Evolutionary conservation across 2,113 vertebrate genomes (phyloP), one percentile per base, ranked within the genome.

Genomic region (Macheiramphus alcinus): DNA sequence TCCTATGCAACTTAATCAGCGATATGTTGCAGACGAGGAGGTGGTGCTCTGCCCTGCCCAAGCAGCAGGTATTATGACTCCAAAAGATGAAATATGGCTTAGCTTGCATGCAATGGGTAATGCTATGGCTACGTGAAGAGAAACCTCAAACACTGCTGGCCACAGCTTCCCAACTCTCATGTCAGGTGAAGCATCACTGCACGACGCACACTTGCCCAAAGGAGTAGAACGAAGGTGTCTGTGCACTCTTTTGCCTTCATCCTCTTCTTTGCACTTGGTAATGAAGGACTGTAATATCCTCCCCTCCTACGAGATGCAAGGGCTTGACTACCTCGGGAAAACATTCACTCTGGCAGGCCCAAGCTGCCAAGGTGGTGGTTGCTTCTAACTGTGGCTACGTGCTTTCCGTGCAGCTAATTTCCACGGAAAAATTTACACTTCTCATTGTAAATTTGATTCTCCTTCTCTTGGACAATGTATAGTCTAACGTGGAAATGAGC

Each of bases 11-110:
- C n/a, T 34, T 56, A 58, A 71, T 88, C 53, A 61, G 43, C 0
- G 25, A 80, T 65, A 32, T 1, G 20, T 52, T 84, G 75, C 86
- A 88, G 87, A 86, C 0, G 2, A 72, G 81, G 63, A 90, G 74
- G 71, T 80, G 86, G 29, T 90, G 79, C 87, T 48, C 70, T 82
- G 84, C 80, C 90, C 78, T 96, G 70, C 95, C 94, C 88, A 75
- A 88, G 72, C 38, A 84, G 52, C 56, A 65, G 55, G 36, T 86
- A 47, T 75, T 88, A 43, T 29, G 42, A 83, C 80, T 85, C 43
- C 9, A 1, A 74, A 91, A 92, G 81, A 47, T 56, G 87, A 92
- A 91, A 50, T 56, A 78, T 2, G 19, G 59, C 82, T 95, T 89
- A 62, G 63, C 71, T 83, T 85, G 48, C 52, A 34, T 47, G 26